Evolutionary conservation across 2,888 invertebrate species (phyloP), one percentile per base, ranked within the genome.

Genomic region (Mylabris sibirica): DNA sequence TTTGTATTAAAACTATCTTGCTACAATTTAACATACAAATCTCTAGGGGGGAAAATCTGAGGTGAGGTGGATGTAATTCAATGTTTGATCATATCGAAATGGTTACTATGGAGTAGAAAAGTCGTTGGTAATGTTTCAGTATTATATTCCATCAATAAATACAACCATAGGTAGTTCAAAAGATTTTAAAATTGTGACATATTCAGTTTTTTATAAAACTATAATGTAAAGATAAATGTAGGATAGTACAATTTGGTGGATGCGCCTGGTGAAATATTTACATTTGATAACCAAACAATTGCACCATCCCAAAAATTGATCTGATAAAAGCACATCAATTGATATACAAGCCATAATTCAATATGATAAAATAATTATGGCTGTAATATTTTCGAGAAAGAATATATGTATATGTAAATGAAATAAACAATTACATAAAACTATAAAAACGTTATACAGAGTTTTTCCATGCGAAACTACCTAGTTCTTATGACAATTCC

Each of bases 1-100:
- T 67, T 67, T 66, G 30, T 65, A 44, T 70, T 67, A 67, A 38
- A 63, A 62, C 62, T 67, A 34, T 70, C 59, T 65, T 65, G 63
- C 49, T 30, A 65, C 53, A 70, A 67, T 63, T 65, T 70, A 67
- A 67, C 70, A 70, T 44, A 63, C 12, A 44, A 44, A 67, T 70
- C 70, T 53, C 70, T n/a, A 30, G 67, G 70, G 65, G 12, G 44
- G 30, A 30, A 30, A 44, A 17, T 44, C 65, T 12, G 1, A 22
- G 22, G 53, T 14, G 14, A 9, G 8, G 8, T 0, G 24, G 30
- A 35, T 62, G 26, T 60, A 63, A 17, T 30, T 67, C 26, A 60
- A 59, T 64, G 63, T 64, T 61, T 44, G 59, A 49, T 53, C 59
- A 62, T 64, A 70, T 24, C 59, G 64, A 64, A 70, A 70, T 59